A percentile compares a stretch with the other conserved stretches of the same genome.
phyloP scores from a whole-genome alignment of 2,888 invertebrate genomes.

The Stratiomys singularior region DNA sequence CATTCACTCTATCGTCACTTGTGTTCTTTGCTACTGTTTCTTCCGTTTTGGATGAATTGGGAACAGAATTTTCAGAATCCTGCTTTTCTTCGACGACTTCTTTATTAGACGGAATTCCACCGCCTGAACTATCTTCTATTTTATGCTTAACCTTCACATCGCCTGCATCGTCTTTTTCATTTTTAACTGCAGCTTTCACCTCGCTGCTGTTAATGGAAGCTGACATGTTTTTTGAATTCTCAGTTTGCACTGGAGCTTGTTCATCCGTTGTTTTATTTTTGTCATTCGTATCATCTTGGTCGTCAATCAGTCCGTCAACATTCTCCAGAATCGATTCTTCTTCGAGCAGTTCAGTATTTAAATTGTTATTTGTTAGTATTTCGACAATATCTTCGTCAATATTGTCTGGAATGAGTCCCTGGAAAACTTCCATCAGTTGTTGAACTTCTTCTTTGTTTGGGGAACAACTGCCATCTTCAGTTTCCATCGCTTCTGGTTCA shows the following conservation, averaged over 20 bases:
- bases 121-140: conserved; percentile 51
- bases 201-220: conserved; percentile 48
- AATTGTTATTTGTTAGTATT: conserved; percentile 58
- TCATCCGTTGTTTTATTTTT: conserved; percentile 54
- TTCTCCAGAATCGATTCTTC: conserved; percentile 62
- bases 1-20: conserved; percentile 49
- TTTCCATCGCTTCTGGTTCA: conserved; percentile 56
- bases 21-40: conserved; percentile 24
- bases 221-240: conserved; percentile 49
- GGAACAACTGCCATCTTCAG: conserved; percentile 53
- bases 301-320: conserved; percentile 57
- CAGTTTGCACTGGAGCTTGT: conserved; percentile 25
- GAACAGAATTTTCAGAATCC: background rate
- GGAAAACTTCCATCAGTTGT: conserved; percentile 62
- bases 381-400: conserved; percentile 63
- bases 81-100: background rate
- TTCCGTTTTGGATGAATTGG: background rate
- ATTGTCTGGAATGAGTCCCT: conserved; percentile 61
- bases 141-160: conserved; percentile 49
- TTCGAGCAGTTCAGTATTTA: conserved; percentile 60
- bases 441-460: conserved; percentile 61
- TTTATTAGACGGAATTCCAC: background rate
- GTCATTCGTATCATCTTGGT: conserved; percentile 53
- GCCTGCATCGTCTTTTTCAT: conserved; percentile 47
- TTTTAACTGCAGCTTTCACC: conserved; percentile 41